phyloP scores from a whole-genome alignment of 2,113 vertebrate genomes.

The Corythoichthys intestinalis region DNA sequence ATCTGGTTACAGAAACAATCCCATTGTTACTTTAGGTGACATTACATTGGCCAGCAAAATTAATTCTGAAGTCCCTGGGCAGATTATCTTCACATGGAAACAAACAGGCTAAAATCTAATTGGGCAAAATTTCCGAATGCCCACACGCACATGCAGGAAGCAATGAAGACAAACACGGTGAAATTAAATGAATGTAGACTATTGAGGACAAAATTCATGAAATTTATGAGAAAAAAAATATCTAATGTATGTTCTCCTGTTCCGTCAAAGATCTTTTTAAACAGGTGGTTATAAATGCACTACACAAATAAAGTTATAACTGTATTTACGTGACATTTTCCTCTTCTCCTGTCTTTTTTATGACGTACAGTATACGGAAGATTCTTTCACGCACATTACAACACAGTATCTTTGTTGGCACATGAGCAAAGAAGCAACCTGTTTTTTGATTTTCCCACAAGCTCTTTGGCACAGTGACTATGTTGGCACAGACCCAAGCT shows the following conservation, averaged over 20 bases:
- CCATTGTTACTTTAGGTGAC: too few relatives aligned
- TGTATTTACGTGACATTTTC: neutral
- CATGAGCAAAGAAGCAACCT: conserved; percentile 48
- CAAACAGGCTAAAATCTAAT: too few relatives aligned
- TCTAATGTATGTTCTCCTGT: neutral
- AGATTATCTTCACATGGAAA: too few relatives aligned
- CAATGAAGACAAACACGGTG: too few relatives aligned
- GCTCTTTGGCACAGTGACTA: conserved; percentile 67
- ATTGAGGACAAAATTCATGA: neutral
- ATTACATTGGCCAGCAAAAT: too few relatives aligned
- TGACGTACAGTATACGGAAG: neutral
- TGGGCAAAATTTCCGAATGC: too few relatives aligned
- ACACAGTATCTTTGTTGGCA: conserved; percentile 11
- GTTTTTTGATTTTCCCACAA: conserved; percentile 67
- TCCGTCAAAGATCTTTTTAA: neutral
- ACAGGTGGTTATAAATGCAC: neutral
- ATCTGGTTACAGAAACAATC: too few relatives aligned
- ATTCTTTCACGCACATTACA: neutral
- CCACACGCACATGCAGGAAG: too few relatives aligned
- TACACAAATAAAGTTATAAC: neutral
- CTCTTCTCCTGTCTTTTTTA: neutral
- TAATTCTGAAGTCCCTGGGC: too few relatives aligned
- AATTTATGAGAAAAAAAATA: neutral
- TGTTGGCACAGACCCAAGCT: conserved; percentile 65
- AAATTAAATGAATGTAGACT: too few relatives aligned